Evolutionary conservation across 2,888 invertebrate genomes (phyloP), one percentile per base, ranked within the genome.

Genomic region (Hetaerina titia): DNA sequence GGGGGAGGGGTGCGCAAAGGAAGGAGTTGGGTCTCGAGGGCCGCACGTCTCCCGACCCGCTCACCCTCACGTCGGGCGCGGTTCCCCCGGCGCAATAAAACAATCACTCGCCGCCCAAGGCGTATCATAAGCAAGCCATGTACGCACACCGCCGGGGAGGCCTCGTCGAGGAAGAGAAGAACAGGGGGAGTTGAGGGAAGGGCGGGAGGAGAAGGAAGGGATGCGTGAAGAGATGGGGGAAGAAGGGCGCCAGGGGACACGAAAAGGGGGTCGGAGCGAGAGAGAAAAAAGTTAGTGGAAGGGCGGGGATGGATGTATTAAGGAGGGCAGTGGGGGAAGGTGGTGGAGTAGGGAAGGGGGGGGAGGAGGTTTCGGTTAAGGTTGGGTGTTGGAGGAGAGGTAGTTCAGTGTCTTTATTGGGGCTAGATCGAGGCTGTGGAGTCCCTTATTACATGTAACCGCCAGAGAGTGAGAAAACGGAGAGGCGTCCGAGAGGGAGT

Each of bases 81-180:
- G 88, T 89, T 89, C 89, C 89, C 89, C n/a, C 89, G 69, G 69
- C 22, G 56, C 74, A 56, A 92, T 92, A 92, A 92, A 92, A 92
- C 92, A 69, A 92, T 92, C 92, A 13, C 92, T 57, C 69, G 22
- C 58, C 57, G 58, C 89, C 89, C 57, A 56, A 45, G 92, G 74
- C 92, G 45, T 45, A 92, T 92, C 92, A 92, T 92, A 69, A 69
- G 92, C 92, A 90, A 90, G 90, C 90, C 63, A 17, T 64, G 90
- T 63, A 90, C 60, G 63, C 90, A 45, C 31, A 64, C 13, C 81
- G 31, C 81, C 69, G 5, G 69, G 69, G n/a, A 69, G n/a, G n/a
- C n/a, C 69, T n/a, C 69, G 69, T n/a, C 69, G 69, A n/a, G 69
- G n/a, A 69, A n/a, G 69, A n/a, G 69, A 69, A n/a, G 69, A 69